Conservation (phyloP, 2,113 vertebrate species). For the Delphinapterus leucas region DNA sequence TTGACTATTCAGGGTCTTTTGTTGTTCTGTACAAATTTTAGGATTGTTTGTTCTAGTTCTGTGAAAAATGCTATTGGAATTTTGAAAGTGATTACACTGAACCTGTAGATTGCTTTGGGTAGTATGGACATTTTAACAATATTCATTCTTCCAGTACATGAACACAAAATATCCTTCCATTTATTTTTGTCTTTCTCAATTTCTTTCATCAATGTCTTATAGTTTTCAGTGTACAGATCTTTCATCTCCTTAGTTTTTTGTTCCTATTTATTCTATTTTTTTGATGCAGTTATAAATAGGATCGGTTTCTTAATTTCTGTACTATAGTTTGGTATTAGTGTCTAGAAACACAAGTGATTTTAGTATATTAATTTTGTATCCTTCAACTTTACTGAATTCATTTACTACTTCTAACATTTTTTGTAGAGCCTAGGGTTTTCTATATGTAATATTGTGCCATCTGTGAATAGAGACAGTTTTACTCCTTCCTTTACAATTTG, state of each 20-base stretch:
- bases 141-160: not conserved
- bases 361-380: not conserved
- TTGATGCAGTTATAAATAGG: not conserved
- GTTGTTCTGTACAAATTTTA: not conserved
- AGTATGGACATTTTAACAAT: not conserved
- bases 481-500: not conserved
- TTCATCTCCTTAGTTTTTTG: not conserved
- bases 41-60: not conserved
- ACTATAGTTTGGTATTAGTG: not conserved
- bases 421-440: not conserved
- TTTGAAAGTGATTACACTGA: not conserved
- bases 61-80: not conserved
- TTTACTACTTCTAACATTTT: not conserved
- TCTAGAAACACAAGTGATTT: not conserved
- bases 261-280: not conserved
- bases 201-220: not conserved
- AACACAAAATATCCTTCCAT: not conserved
- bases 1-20: not conserved
- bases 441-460: not conserved
- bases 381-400: not conserved
- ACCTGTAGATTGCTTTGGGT: not conserved
- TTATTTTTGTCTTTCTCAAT: not conserved
- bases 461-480: not conserved
- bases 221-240: not conserved
- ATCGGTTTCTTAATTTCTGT: not conserved